Percentiles rank a stretch among this genome's conserved stretches.
Evolutionary conservation across 1,140 invertebrate genomes (phyloP).

Genomic region (Drosophila nasuta): DNA sequence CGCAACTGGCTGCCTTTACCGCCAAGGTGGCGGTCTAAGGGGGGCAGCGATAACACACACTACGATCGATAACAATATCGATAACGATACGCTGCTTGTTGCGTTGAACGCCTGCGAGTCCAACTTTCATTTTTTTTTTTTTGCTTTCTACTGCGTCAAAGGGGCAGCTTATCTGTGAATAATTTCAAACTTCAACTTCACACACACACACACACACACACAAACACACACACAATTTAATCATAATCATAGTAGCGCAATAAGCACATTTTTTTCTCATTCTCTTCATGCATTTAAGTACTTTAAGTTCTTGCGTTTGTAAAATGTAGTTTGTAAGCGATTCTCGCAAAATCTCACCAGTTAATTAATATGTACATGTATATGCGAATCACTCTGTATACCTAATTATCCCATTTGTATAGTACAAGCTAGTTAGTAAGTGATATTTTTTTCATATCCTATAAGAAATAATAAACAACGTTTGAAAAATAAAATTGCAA

Average conservation of each 20-base stretch:
- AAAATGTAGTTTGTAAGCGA: conserved; percentile 60
- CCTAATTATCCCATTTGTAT: conserved; percentile 20
- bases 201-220: conserved; percentile 9
- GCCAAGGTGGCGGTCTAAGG: conserved; percentile 63
- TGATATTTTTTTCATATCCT: conserved; percentile 50
- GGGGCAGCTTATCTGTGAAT: conserved; percentile 65
- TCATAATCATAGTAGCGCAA: conserved; percentile 5
- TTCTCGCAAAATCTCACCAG: conserved; percentile 62
- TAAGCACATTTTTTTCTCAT: conserved; percentile 26
- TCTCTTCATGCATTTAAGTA: conserved; percentile 50
- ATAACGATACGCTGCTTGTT: conserved; percentile 54
- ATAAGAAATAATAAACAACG: conserved; percentile 35
- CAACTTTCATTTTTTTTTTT: conserved; percentile 21
- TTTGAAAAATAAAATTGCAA: neutral
- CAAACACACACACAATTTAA: conserved; percentile 5
- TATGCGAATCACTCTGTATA: conserved; percentile 11
- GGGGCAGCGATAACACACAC: conserved; percentile 12
- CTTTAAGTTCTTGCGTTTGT: conserved; percentile 62
- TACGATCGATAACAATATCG: conserved; percentile 19
- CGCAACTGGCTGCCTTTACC: conserved; percentile 75
- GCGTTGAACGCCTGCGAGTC: conserved; percentile 69
- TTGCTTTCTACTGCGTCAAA: conserved; percentile 14
- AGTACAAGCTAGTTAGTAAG: conserved; percentile 26
- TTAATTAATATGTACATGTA: conserved; percentile 48
- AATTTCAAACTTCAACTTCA: conserved; percentile 21